A percentile compares a stretch with the other conserved stretches of the same genome.
Conservation (phyloP, 2,113 vertebrate genomes). For the Limnothrissa miodon region DNA sequence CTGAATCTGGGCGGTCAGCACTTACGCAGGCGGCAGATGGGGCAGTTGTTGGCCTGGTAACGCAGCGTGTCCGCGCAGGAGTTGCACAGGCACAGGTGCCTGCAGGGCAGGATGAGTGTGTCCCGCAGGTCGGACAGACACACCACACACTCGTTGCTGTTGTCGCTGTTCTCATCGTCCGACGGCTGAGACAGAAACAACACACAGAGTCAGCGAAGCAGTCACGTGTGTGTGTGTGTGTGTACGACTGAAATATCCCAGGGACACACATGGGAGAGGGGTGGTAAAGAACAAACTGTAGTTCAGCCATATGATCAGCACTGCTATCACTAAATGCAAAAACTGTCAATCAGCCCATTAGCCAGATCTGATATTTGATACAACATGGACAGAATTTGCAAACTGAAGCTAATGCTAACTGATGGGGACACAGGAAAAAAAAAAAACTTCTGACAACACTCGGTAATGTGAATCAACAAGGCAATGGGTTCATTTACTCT, state of each 20-base stretch:
- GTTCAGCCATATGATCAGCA: too few relatives aligned
- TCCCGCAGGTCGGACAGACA: slow-evolving; percentile 92
- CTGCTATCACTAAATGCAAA: too few relatives aligned
- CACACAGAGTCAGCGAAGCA: background rate
- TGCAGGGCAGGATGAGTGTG: slow-evolving; percentile 92
- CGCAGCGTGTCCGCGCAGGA: slow-evolving; percentile 92
- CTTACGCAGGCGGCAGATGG: slow-evolving; percentile 96
- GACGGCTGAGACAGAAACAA: slow-evolving; percentile 72
- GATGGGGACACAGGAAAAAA: too few relatives aligned
- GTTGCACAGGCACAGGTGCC: slow-evolving; percentile 94
- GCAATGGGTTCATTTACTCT: too few relatives aligned
- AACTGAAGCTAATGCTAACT: too few relatives aligned
- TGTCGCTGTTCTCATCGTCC: slow-evolving; percentile 95
- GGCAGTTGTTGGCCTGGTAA: slow-evolving; percentile 97
- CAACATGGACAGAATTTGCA: too few relatives aligned
- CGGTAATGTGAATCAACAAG: too few relatives aligned
- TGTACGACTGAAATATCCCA: background rate
- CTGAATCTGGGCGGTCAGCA: background rate
- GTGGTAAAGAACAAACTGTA: too few relatives aligned
- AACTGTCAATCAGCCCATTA: too few relatives aligned
- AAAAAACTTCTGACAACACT: too few relatives aligned
- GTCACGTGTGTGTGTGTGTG: background rate
- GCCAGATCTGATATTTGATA: too few relatives aligned
- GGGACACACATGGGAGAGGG: too few relatives aligned
- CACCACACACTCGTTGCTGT: slow-evolving; percentile 96